Conservation (phyloP, 2,113 vertebrate genomes). For the Stictonetta naevosa region DNA sequence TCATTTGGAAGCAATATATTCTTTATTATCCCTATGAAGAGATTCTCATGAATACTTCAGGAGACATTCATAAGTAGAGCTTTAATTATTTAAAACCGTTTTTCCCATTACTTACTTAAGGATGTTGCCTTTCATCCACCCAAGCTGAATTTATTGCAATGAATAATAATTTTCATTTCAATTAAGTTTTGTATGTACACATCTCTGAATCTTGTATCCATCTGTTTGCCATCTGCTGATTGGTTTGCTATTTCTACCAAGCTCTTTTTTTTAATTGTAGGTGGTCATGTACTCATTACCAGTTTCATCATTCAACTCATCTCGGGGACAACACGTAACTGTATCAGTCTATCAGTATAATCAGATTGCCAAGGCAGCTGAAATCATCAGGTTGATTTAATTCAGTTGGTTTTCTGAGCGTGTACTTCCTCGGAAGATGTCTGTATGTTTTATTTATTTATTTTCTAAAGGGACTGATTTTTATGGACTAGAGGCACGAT, state of each 20-base stretch:
- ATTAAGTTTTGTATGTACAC: slow-evolving; percentile 51
- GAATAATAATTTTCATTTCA: slow-evolving; percentile 65
- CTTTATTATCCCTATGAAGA: slow-evolving; percentile 14
- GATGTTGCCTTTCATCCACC: slow-evolving; percentile 53
- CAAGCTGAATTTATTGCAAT: slow-evolving; percentile 42
- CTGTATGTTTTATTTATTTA: background rate
- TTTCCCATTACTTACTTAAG: slow-evolving; percentile 38
- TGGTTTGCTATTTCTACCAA: slow-evolving; percentile 13
- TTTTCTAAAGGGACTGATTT: background rate
- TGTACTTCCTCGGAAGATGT: background rate
- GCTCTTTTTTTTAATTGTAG: background rate
- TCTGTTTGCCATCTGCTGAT: slow-evolving; percentile 63
- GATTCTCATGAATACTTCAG: slow-evolving; percentile 52
- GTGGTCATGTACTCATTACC: slow-evolving; percentile 1
- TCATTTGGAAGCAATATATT: background rate
- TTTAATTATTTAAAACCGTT: slow-evolving; percentile 64
- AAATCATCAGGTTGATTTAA: background rate
- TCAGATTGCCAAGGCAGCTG: background rate
- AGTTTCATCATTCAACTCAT: background rate
- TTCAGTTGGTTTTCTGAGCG: background rate
- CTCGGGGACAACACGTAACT: background rate
- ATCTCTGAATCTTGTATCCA: slow-evolving; percentile 21
- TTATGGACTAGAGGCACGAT: background rate
- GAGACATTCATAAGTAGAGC: slow-evolving; percentile 38
- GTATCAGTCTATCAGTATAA: background rate